Evolutionary conservation across 1,140 invertebrate genomes (phyloP).

Genomic region (Ceratina calcarata): DNA sequence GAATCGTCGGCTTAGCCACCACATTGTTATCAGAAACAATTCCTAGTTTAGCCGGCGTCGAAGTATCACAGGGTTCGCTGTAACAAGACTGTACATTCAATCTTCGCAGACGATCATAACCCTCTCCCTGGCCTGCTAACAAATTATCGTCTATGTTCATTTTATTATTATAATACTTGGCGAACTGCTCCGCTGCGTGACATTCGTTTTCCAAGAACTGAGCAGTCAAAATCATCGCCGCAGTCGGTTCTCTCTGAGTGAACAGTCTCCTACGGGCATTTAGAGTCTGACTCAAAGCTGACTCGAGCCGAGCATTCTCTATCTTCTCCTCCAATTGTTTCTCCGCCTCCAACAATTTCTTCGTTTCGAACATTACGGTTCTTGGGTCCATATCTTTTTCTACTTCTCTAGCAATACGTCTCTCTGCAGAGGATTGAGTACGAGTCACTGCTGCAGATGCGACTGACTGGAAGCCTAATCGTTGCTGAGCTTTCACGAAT

Average conservation of each 20-base stretch:
- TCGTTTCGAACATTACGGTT: slow-evolving; percentile 68
- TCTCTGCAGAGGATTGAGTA: slow-evolving; percentile 77
- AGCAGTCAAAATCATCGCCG: slow-evolving; percentile 70
- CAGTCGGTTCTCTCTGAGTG: slow-evolving; percentile 64
- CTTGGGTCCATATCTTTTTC: slow-evolving; percentile 56
- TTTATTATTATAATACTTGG: slow-evolving; percentile 29
- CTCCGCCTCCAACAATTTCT: slow-evolving; percentile 71
- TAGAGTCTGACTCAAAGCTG: slow-evolving; percentile 52
- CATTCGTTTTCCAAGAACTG: slow-evolving; percentile 75
- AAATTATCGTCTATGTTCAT: slow-evolving; percentile 52
- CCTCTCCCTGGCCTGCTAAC: slow-evolving; percentile 72
- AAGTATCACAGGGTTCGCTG: slow-evolving; percentile 68
- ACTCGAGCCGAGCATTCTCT: slow-evolving; percentile 70
- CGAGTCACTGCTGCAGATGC: slow-evolving; percentile 55
- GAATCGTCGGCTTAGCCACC: slow-evolving; percentile 70
- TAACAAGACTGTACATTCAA: slow-evolving; percentile 52
- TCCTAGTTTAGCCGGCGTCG: slow-evolving; percentile 72
- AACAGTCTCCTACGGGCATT: slow-evolving; percentile 69
- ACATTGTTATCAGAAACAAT: slow-evolving; percentile 24
- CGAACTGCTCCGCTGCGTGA: slow-evolving; percentile 60
- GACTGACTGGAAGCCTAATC: slow-evolving; percentile 67
- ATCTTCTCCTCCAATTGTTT: slow-evolving; percentile 69
- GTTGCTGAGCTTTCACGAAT: slow-evolving; percentile 77
- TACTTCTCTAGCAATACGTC: slow-evolving; percentile 70
- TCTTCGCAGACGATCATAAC: slow-evolving; percentile 69